A percentile compares a stretch with the other conserved stretches of the same genome.
Evolutionary conservation across 2,113 vertebrate genomes (phyloP).

Genomic region (Alosa alosa): DNA sequence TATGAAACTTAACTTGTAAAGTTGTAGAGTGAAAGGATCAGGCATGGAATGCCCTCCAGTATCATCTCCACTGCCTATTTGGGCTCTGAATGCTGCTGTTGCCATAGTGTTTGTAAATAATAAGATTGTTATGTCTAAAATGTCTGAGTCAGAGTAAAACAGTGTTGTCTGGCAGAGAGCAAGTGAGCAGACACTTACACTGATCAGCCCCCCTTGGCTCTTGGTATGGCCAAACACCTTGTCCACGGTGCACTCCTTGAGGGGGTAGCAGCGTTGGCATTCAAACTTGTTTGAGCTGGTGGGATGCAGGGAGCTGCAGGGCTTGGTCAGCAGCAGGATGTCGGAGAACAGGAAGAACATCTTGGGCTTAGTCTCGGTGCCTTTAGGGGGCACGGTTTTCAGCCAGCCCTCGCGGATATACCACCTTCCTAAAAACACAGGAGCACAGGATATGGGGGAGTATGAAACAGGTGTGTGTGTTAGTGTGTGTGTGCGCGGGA

Average conservation of each 20-base stretch:
- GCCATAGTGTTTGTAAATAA: not conserved
- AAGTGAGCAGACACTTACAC: constrained; percentile 47
- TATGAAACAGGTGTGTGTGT: constrained; percentile 4
- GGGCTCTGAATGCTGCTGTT: not conserved
- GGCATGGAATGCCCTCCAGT: not conserved
- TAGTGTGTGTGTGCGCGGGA: not conserved
- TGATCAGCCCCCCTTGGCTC: constrained; percentile 74
- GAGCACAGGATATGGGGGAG: not conserved
- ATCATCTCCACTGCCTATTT: not conserved
- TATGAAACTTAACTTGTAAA: not conserved
- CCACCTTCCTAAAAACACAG: constrained; percentile 59
- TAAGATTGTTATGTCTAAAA: not conserved
- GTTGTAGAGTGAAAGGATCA: not conserved
- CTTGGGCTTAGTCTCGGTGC: constrained; percentile 73
- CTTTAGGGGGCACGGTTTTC: constrained; percentile 67
- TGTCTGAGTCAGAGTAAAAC: not conserved
- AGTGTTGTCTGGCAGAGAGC: not conserved
- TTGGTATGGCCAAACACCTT: constrained; percentile 78
- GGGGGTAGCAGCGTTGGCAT: constrained; percentile 66
- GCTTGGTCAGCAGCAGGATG: constrained; percentile 79
- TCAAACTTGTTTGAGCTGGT: constrained; percentile 68
- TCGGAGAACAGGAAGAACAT: constrained; percentile 91
- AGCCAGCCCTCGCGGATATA: constrained; percentile 76
- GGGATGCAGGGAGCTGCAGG: constrained; percentile 71
- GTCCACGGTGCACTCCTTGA: constrained; percentile 79